phyloP scores from a whole-genome alignment of 2,797 vertebrate genomes.

The Rhinophrynus dorsalis region DNA sequence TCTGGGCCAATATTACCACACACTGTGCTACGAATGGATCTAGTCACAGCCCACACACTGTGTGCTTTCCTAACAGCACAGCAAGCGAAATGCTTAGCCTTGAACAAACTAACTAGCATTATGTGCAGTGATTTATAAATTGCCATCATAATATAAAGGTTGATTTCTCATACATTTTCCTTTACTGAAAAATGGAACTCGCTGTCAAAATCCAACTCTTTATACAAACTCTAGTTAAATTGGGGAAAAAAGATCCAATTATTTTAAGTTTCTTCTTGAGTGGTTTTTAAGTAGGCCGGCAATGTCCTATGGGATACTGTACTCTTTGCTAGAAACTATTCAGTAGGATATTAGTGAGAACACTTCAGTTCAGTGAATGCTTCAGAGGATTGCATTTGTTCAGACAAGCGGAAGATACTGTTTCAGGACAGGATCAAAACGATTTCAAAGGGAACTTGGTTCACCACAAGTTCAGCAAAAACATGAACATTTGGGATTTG shows the following conservation, averaged over 20 bases:
- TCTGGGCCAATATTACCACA: too few relatives aligned
- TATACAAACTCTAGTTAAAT: conserved; percentile 10
- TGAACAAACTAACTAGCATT: too few relatives aligned
- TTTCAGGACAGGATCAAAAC: conserved; percentile 26
- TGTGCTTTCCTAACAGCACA: too few relatives aligned
- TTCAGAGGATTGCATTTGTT: conserved; percentile 11
- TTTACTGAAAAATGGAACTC: not conserved
- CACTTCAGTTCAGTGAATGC: not conserved
- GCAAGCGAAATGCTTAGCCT: too few relatives aligned
- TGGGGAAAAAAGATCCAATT: not conserved
- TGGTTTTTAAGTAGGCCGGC: conserved; percentile 12
- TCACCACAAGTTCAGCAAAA: conserved; percentile 33
- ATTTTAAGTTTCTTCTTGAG: not conserved
- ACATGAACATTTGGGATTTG: conserved; percentile 23
- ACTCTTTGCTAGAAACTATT: not conserved
- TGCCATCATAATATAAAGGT: too few relatives aligned
- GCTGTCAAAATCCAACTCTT: not conserved
- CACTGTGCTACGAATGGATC: too few relatives aligned
- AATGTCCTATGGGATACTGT: not conserved
- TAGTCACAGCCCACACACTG: too few relatives aligned
- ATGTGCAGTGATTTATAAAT: too few relatives aligned
- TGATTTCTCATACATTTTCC: too few relatives aligned
- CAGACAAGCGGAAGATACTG: not conserved
- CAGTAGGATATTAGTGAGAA: not conserved
- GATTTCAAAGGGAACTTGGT: conserved; percentile 14